Evolutionary conservation across 2,113 vertebrate species (phyloP).

Genomic region (Aspiorhynchus laticeps): DNA sequence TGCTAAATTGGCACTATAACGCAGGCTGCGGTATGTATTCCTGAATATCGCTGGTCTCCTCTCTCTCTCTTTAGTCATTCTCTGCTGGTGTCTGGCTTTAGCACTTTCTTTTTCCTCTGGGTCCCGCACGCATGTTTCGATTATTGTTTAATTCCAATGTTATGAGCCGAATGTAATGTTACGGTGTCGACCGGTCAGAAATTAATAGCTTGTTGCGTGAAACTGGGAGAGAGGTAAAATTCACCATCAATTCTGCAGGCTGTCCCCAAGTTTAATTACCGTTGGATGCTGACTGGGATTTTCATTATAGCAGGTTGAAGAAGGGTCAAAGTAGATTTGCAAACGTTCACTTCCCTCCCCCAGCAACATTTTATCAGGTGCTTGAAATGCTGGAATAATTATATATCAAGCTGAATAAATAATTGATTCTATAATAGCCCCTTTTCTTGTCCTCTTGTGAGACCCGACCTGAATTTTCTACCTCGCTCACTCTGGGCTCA

Average conservation of each 20-base stretch:
- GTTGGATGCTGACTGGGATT: slow-evolving; percentile 49
- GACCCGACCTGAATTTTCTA: slow-evolving; percentile 38
- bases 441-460: slow-evolving; percentile 43
- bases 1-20: neutral
- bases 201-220: slow-evolving; percentile 55
- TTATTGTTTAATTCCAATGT: slow-evolving; percentile 36
- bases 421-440: slow-evolving; percentile 48
- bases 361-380: slow-evolving; percentile 50
- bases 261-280: slow-evolving; percentile 61
- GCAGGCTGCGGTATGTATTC: neutral
- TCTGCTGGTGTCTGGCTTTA: slow-evolving; percentile 5
- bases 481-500: neutral
- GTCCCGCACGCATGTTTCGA: slow-evolving; percentile 18
- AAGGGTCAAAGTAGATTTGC: slow-evolving; percentile 59
- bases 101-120: neutral
- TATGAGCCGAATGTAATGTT: slow-evolving; percentile 38
- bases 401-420: slow-evolving; percentile 52
- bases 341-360: slow-evolving; percentile 49
- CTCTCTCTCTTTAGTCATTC: slow-evolving; percentile 33
- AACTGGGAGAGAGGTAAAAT: slow-evolving; percentile 32
- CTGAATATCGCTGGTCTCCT: neutral
- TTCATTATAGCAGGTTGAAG: slow-evolving; percentile 52
- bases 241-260: slow-evolving; percentile 37
- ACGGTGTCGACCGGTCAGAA: slow-evolving; percentile 51
- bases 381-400: slow-evolving; percentile 55